A percentile compares a stretch with the other conserved stretches of the same genome.
Conservation (phyloP, 2,113 vertebrate genomes). For the Stictonetta naevosa region DNA sequence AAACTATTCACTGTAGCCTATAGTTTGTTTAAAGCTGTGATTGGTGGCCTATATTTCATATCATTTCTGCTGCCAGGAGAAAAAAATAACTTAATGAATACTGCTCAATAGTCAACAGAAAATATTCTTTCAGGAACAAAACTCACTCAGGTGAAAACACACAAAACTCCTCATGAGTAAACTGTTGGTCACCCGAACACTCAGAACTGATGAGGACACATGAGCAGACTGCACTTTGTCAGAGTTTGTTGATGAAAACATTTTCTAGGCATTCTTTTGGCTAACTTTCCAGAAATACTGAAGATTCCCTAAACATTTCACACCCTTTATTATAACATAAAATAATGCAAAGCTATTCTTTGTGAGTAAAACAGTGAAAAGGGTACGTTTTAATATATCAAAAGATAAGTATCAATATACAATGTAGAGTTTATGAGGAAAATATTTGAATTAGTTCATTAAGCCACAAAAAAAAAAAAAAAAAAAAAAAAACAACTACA, state of each 20-base stretch:
- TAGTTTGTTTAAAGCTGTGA: not conserved
- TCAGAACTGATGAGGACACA: not conserved
- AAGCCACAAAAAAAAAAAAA: not conserved
- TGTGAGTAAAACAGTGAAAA: not conserved
- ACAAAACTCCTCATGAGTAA: not conserved
- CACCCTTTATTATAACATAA: not conserved
- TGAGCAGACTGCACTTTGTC: not conserved
- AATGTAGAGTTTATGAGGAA: not conserved
- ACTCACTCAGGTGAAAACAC: not conserved
- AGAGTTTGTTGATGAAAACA: fast-evolving
- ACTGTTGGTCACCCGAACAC: not conserved
- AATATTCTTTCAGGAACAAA: not conserved
- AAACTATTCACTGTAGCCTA: not conserved
- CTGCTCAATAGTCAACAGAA: not conserved
- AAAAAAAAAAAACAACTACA: not conserved
- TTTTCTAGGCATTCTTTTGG: not conserved
- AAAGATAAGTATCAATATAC: not conserved
- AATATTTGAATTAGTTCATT: not conserved
- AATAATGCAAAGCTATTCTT: not conserved
- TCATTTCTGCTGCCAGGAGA: not conserved
- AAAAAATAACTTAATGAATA: not conserved
- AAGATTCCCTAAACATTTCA: not conserved
- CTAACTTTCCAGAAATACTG: not conserved
- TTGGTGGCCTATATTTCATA: not conserved
- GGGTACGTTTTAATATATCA: not conserved